These are phyloP conservation scores for Apantesis nais DNA, from an alignment of 2,888 invertebrate species.

Conservation along the genomic window DNA sequence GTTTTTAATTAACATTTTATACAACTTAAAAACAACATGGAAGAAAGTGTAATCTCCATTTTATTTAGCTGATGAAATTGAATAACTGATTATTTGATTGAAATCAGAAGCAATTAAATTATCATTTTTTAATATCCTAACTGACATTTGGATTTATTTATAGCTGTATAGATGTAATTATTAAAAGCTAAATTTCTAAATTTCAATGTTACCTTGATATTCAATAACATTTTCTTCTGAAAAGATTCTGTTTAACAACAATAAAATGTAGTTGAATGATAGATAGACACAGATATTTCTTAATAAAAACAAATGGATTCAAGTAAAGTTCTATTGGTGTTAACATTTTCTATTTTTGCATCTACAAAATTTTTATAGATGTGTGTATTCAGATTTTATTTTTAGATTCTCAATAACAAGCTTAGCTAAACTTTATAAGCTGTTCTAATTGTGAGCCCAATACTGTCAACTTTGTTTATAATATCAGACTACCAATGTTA, in stretches of 20 bases:
- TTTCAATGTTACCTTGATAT: neutral
- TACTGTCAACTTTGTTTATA: constrained; percentile 46
- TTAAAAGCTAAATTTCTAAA: neutral
- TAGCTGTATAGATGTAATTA: neutral
- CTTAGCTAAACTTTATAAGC: neutral
- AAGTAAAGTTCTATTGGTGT: neutral
- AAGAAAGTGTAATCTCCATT: neutral
- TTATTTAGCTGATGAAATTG: neutral
- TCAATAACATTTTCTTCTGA: neutral
- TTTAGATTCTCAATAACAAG: neutral
- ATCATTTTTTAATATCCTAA: neutral
- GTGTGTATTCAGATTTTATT: neutral
- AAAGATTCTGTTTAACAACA: neutral
- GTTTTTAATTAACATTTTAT: neutral
- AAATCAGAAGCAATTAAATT: neutral
- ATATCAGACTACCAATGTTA: constrained; percentile 51
- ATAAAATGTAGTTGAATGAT: neutral
- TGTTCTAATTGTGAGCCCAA: constrained; percentile 22
- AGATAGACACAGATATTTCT: neutral
- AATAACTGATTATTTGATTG: too few species aligned
- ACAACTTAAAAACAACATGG: neutral
- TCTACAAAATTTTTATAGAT: neutral
- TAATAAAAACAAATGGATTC: neutral
- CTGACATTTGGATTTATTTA: neutral
- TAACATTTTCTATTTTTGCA: neutral